Conservation (phyloP, 2,113 vertebrate species). For the Epinephelus fuscoguttatus region DNA sequence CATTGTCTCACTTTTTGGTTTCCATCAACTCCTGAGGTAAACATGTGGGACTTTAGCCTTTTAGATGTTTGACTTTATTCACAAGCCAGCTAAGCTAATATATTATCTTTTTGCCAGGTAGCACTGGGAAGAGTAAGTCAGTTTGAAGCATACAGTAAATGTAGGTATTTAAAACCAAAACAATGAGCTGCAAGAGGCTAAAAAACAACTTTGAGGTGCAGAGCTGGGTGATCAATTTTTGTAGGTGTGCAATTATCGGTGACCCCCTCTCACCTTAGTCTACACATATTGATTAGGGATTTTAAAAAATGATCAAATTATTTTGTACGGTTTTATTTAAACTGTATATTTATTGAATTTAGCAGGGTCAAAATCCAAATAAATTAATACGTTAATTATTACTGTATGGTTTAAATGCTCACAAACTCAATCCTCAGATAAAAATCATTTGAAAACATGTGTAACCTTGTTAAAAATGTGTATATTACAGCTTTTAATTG, state of each 20-base stretch:
- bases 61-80: not conserved
- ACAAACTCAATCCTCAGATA: not conserved
- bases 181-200: not conserved
- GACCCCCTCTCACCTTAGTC: not conserved
- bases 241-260: not conserved
- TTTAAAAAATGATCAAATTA: not conserved
- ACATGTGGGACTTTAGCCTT: too few relatives aligned
- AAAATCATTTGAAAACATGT: not conserved
- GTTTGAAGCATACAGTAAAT: not conserved
- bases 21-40: not conserved
- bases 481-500: slow-evolving; percentile 12
- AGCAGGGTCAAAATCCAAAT: not conserved
- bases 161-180: not conserved
- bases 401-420: not conserved
- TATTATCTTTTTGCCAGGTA: not conserved
- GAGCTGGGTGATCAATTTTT: not conserved
- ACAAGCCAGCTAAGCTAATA: not conserved
- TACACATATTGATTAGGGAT: not conserved
- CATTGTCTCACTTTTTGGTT: slow-evolving; percentile 10
- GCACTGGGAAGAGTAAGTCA: not conserved
- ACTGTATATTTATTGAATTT: not conserved
- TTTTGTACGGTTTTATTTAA: not conserved
- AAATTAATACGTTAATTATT: not conserved
- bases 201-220: not conserved
- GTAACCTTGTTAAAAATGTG: not conserved